Conservation (phyloP, 2,113 vertebrate species). For the Eurystomus gularis region DNA sequence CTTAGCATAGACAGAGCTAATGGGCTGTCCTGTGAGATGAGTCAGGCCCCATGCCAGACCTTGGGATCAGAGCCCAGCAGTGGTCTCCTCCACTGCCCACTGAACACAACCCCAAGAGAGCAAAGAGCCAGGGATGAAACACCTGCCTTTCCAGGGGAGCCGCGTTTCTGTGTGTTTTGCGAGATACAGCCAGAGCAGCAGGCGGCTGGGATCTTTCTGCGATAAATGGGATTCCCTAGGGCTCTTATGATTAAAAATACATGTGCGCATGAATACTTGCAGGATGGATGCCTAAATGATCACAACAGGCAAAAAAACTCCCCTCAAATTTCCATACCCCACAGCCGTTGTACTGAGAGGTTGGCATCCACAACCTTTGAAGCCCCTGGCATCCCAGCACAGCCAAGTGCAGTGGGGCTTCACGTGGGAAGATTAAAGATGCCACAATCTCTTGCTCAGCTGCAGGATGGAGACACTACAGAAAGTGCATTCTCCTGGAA, state of each 20-base stretch:
- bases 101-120: background rate
- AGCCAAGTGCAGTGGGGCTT: background rate
- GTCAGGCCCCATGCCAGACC: background rate
- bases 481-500: background rate
- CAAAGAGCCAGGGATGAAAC: background rate
- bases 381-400: background rate
- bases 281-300: background rate
- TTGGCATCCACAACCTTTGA: background rate
- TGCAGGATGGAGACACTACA: background rate
- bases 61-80: background rate
- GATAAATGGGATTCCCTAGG: background rate
- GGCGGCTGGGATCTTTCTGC: background rate
- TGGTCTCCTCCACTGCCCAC: rapidly evolving
- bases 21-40: background rate
- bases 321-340: background rate
- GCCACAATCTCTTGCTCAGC: background rate
- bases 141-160: background rate
- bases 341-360: background rate
- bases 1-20: background rate
- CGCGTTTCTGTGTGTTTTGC: rapidly evolving
- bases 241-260: background rate
- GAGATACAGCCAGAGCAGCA: background rate
- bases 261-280: background rate
- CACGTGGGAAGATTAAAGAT: background rate
- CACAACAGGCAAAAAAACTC: background rate